Conservation (phyloP, 2,113 vertebrate species). For the Callorhinus ursinus region DNA sequence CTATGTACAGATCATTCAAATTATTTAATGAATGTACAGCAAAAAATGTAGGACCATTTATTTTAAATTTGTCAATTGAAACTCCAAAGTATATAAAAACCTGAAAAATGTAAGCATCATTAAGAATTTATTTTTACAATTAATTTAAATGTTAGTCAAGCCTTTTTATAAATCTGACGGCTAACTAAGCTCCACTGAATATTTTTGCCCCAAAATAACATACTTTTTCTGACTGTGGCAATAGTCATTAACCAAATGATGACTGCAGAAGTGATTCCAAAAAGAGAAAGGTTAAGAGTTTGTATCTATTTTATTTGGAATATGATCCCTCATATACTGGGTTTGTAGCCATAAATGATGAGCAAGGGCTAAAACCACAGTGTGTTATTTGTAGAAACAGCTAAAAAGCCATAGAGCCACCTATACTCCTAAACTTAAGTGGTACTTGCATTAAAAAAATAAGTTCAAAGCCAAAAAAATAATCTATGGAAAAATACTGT, state of each 20-base stretch:
- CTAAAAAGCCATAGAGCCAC: not conserved
- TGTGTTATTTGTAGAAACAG: not conserved
- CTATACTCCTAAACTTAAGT: not conserved
- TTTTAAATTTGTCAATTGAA: slow-evolving; percentile 9
- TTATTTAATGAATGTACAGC: not conserved
- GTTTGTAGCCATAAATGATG: not conserved
- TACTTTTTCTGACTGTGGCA: not conserved
- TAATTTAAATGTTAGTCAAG: slow-evolving; percentile 18
- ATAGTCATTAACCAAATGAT: slow-evolving; percentile 16
- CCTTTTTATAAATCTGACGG: not conserved
- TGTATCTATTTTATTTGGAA: not conserved
- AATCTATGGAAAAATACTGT: not conserved
- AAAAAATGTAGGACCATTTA: not conserved
- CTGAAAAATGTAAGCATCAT: not conserved
- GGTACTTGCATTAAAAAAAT: not conserved
- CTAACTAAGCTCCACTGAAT: not conserved
- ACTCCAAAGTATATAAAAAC: slow-evolving; percentile 10
- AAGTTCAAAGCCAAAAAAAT: slow-evolving; percentile 4
- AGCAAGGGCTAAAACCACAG: not conserved
- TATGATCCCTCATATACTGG: not conserved
- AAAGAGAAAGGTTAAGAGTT: not conserved
- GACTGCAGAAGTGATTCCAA: not conserved
- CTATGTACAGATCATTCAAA: not conserved
- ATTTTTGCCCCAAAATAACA: not conserved
- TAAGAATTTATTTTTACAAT: slow-evolving; percentile 10